A percentile compares a stretch with the other conserved stretches of the same genome.
These are phyloP conservation scores for Poecile montanus DNA, from an alignment of 2,797 vertebrate species.

Conservation along the genomic window DNA sequence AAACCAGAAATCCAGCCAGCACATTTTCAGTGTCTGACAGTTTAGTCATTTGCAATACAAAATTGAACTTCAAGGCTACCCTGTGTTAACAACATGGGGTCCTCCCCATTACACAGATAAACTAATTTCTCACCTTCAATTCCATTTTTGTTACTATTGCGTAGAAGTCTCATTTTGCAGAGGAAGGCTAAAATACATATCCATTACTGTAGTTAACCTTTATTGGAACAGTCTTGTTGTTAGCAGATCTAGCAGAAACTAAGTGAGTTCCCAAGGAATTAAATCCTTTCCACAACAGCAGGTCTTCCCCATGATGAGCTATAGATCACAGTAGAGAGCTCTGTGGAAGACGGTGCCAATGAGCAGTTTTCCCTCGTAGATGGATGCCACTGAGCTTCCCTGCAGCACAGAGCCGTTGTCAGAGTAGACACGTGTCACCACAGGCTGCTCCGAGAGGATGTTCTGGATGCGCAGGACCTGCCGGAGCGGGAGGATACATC, in stretches of 20 bases:
- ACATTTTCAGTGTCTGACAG: background rate
- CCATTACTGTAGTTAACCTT: background rate
- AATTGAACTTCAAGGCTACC: background rate
- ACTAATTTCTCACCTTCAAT: background rate
- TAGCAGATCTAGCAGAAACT: background rate
- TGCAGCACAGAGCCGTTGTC: constrained; percentile 86
- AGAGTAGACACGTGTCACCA: constrained; percentile 81
- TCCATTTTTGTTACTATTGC: background rate
- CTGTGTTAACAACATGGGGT: background rate
- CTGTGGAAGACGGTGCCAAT: constrained; percentile 91
- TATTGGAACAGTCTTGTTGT: background rate
- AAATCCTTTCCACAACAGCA: background rate
- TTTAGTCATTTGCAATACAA: background rate
- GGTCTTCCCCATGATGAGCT: background rate
- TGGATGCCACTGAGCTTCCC: constrained; percentile 83
- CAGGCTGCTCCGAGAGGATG: constrained; percentile 81
- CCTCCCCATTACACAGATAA: background rate
- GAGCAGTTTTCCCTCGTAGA: constrained; percentile 82
- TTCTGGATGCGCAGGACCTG: constrained; percentile 87
- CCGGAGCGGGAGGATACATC: background rate
- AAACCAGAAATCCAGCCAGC: background rate
- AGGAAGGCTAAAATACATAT: background rate
- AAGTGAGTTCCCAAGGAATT: background rate
- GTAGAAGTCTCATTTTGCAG: background rate
- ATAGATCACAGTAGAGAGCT: constrained; percentile 85